A percentile compares a stretch with the other conserved stretches of the same genome.
Conservation (phyloP, 2,888 invertebrate species). For the Aelia acuminata region DNA sequence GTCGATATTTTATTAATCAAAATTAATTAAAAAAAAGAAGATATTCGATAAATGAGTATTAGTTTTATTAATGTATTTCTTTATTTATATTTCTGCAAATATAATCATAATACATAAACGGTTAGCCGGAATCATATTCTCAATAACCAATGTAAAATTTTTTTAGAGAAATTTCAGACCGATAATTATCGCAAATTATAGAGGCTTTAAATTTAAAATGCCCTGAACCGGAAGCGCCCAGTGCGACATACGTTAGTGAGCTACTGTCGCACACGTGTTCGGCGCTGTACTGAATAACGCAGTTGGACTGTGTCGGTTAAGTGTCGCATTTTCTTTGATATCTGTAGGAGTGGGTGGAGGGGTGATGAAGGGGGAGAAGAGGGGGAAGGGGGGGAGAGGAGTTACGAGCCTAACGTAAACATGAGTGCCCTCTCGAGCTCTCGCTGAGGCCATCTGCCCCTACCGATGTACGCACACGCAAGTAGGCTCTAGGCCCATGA, state of each 20-base stretch:
- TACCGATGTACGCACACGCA: not conserved
- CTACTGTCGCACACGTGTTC: not conserved
- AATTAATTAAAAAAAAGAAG: too few relatives aligned
- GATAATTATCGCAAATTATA: not conserved
- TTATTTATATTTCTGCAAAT: too few relatives aligned
- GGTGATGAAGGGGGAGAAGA: not conserved
- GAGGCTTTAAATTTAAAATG: not conserved
- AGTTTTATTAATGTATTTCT: too few relatives aligned
- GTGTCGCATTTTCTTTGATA: slow-evolving; percentile 16
- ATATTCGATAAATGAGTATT: too few relatives aligned
- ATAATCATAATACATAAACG: too few relatives aligned
- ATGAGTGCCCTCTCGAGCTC: slow-evolving; percentile 21
- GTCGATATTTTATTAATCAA: too few relatives aligned
- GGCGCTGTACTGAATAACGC: not conserved
- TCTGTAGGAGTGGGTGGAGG: not conserved
- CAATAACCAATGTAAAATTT: too few relatives aligned
- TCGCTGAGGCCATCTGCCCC: slow-evolving; percentile 2
- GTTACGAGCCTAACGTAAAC: not conserved
- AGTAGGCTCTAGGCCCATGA: not conserved
- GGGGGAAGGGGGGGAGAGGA: not conserved
- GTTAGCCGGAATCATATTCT: too few relatives aligned
- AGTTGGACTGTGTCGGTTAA: not conserved
- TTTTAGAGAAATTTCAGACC: not conserved
- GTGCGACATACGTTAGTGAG: not conserved
- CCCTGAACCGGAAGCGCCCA: not conserved